phyloP scores from a whole-genome alignment of 2,113 vertebrate species.

The Sciurus niger region DNA sequence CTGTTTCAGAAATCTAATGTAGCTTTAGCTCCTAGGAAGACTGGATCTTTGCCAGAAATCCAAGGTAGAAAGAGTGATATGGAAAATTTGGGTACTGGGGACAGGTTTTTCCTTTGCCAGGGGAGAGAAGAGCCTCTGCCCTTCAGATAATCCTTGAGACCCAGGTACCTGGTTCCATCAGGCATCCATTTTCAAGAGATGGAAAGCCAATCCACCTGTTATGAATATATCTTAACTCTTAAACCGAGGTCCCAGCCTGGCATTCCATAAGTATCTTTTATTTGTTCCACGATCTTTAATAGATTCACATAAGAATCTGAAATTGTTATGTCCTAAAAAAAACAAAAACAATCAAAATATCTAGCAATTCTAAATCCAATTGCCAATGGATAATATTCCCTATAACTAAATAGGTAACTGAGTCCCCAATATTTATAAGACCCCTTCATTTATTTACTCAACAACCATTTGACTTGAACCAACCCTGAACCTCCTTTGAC shows the following conservation, averaged over 20 bases:
- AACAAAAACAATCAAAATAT: not conserved
- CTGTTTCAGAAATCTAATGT: not conserved
- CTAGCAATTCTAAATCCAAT: not conserved
- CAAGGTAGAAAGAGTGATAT: not conserved
- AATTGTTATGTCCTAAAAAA: not conserved
- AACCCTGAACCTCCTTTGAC: not conserved
- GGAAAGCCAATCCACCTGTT: not conserved
- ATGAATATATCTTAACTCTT: constrained; percentile 32
- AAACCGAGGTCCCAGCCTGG: not conserved
- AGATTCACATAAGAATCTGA: not conserved
- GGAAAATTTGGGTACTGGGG: not conserved
- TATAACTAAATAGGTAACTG: not conserved
- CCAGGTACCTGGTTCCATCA: not conserved
- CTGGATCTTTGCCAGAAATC: not conserved
- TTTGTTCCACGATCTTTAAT: not conserved
- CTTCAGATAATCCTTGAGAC: not conserved
- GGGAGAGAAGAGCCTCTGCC: not conserved
- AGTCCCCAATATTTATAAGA: not conserved
- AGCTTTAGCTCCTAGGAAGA: not conserved
- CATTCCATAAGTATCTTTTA: constrained; percentile 14
- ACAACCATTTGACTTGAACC: not conserved
- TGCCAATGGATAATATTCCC: not conserved
- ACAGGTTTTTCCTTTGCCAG: not conserved
- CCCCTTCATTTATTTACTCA: not conserved
- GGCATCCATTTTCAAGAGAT: not conserved